Conservation (phyloP, 2,888 invertebrate genomes). For the Troides aeacus region DNA sequence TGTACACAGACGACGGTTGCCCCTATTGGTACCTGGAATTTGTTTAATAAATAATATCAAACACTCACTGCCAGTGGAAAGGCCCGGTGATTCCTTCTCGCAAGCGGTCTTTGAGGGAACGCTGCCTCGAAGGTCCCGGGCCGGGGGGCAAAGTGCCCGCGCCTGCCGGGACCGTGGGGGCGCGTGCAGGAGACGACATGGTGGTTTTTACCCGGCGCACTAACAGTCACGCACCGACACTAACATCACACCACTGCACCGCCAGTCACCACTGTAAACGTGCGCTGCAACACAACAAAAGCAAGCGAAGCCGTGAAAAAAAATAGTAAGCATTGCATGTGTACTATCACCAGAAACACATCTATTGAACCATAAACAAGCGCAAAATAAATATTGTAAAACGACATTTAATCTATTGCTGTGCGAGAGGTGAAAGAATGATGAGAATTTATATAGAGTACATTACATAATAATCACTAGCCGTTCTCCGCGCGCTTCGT, state of each 20-base stretch:
- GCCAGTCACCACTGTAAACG: constrained; percentile 64
- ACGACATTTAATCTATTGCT: constrained; percentile 18
- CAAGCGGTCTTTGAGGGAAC: constrained; percentile 88
- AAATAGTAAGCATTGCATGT: constrained; percentile 53
- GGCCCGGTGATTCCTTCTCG: constrained; percentile 89
- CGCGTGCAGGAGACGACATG: constrained; percentile 41
- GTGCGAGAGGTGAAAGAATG: constrained; percentile 9
- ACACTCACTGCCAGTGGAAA: constrained; percentile 90
- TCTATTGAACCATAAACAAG: constrained; percentile 41
- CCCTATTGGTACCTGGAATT: constrained; percentile 25
- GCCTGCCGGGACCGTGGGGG: constrained; percentile 59
- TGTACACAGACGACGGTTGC: constrained; percentile 11
- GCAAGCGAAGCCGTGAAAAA: constrained; percentile 75
- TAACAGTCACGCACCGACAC: constrained; percentile 42
- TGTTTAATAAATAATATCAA: constrained; percentile 30
- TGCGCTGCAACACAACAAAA: constrained; percentile 73
- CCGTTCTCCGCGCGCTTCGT: no score
- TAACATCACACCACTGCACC: constrained; percentile 63
- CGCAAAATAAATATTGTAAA: constrained; percentile 38
- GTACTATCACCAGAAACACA: constrained; percentile 39
- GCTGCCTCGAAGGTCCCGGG: constrained; percentile 84
- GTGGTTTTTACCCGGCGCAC: constrained; percentile 44
- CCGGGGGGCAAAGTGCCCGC: constrained; percentile 72
- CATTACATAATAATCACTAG: constrained; percentile 2
- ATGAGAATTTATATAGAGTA: not conserved